A percentile compares a stretch with the other conserved stretches of the same genome.
Evolutionary conservation across 2,113 vertebrate species (phyloP).

Genomic region (Procapra przewalskii): DNA sequence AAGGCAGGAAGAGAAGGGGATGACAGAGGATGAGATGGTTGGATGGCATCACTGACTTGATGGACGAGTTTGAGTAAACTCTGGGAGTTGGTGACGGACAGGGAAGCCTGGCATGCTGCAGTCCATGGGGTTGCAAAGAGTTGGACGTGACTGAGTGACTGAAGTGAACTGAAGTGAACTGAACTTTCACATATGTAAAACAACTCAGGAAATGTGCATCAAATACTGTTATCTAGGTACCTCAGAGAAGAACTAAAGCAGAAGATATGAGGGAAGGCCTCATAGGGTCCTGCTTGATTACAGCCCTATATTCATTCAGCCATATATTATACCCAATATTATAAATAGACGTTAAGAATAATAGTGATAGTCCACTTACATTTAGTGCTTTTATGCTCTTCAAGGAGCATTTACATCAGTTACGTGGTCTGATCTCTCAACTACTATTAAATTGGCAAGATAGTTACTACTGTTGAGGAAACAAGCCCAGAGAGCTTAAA

Average conservation of each 20-base stretch:
- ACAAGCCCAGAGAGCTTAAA: slow-evolving; percentile 9
- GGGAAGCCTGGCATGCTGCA: not conserved
- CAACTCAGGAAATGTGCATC: not conserved
- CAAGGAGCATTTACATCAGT: not conserved
- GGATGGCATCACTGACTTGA: not conserved
- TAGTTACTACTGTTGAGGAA: not conserved
- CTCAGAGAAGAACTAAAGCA: not conserved
- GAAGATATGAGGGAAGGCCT: not conserved
- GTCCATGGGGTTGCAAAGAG: not conserved
- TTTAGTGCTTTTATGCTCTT: not conserved
- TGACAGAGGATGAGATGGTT: not conserved
- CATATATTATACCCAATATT: not conserved
- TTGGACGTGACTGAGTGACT: not conserved
- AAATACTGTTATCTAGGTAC: not conserved
- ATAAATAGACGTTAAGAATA: not conserved
- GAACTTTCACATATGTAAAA: not conserved
- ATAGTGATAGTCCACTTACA: not conserved
- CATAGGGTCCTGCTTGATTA: not conserved
- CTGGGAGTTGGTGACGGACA: not conserved
- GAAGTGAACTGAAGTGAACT: not conserved
- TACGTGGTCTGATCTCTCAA: not conserved
- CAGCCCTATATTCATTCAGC: not conserved
- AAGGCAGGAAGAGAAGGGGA: not conserved
- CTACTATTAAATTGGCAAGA: not conserved
- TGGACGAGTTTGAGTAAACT: not conserved